These are phyloP conservation scores for Drosophila obscura DNA, from an alignment of 1,140 invertebrate genomes.

Conservation along the genomic window DNA sequence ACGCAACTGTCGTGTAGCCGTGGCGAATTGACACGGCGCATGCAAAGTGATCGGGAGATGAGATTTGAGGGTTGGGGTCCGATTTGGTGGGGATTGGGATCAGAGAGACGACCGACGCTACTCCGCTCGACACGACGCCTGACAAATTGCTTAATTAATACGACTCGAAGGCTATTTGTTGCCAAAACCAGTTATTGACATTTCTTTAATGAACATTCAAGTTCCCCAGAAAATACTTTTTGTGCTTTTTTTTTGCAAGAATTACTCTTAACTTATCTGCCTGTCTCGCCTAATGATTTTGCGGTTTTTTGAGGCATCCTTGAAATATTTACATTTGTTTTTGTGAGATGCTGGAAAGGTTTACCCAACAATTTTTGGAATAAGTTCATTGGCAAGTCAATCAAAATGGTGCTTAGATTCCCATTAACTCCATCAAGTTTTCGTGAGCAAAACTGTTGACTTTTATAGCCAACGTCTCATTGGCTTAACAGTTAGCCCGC, in stretches of 20 bases:
- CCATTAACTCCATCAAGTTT: not conserved
- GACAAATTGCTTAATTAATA: conserved; percentile 81
- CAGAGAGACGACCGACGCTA: conserved; percentile 36
- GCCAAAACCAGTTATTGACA: conserved; percentile 60
- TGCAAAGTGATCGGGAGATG: conserved; percentile 54
- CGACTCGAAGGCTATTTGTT: conserved; percentile 69
- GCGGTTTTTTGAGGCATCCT: conserved; percentile 52
- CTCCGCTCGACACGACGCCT: conserved; percentile 41
- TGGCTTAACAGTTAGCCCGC: conserved; percentile 38
- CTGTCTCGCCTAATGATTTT: conserved; percentile 43
- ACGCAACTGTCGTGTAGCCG: conserved; percentile 46
- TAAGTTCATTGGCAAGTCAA: conserved; percentile 12
- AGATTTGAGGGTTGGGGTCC: not conserved
- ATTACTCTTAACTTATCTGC: conserved; percentile 12
- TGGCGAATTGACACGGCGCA: conserved; percentile 64
- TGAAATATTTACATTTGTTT: conserved; percentile 20
- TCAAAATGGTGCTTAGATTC: not conserved
- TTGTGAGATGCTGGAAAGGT: not conserved
- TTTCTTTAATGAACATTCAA: conserved; percentile 61
- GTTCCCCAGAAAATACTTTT: conserved; percentile 33
- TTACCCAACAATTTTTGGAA: not conserved
- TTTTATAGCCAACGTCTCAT: conserved; percentile 21
- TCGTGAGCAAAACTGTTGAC: conserved; percentile 32
- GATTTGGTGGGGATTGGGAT: conserved; percentile 36
- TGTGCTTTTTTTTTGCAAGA: conserved; percentile 22